Base-by-base conservation (phyloP, 2,888 invertebrate genomes). In the Scaptomyza caliginosa region DNA sequence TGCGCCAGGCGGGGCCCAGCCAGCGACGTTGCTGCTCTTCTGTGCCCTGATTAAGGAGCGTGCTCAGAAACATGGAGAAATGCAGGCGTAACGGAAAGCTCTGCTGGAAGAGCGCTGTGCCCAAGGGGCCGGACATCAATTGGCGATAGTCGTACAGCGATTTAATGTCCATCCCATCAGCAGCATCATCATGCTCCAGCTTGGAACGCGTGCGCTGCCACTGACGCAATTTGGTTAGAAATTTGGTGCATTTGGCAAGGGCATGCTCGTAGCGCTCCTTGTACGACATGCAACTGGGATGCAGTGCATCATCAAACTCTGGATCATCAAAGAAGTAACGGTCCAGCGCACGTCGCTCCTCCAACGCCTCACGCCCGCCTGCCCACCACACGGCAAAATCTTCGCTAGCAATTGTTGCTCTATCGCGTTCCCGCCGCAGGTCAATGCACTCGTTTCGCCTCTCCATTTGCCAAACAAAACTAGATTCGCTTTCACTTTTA, bases 61-160 rank as follows among this genome's bases (percentile, higher is more conserved):
- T 94, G 0, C 97, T 97, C 56, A 98, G 93, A 89, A 98, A 98
- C 98, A 98, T 98, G 3, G 96, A 95, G 89, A 95, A 96, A 91
- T 98, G 98, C 1, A 98, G 92, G 0, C 95, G 94, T 26, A 94
- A 82, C 0, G 94, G 91, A 34, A 88, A 85, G 28, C 88, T 89
- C 51, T 90, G 89, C 57, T 86, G 89, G 40, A 90, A 78, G 11
- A 91, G 67, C 0, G 83, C 90, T 0, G 86, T 75, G 16, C 89
- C 90, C 56, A 90, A 49, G 4, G 87, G 60, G 0, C 90, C 90
- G 13, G 86, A 80, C 17, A 90, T 46, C 1, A 89, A 36, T 21
- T 78, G 43, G 23, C 90, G 90, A 45, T 81, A 79, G 8, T 75
- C 78, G 50, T 87, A 71, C 28, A 90, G 48, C 8, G 59, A 19